phyloP scores from a whole-genome alignment of 1,140 invertebrate species.

The Bombus turneri region DNA sequence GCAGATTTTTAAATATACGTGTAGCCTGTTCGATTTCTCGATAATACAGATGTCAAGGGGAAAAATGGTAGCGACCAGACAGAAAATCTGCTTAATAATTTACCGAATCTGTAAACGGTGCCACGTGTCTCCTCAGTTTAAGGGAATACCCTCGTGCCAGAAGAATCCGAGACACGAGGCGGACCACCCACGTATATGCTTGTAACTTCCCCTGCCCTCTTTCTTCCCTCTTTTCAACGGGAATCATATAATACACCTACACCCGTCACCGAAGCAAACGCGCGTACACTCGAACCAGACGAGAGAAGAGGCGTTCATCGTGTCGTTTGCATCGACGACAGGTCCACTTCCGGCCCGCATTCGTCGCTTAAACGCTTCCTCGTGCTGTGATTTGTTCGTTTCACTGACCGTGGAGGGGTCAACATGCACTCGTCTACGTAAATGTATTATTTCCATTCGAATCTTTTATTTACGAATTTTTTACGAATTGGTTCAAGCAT shows the following conservation, averaged over 20 bases:
- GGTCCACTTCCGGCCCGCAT: slow-evolving; percentile 68
- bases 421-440: slow-evolving; percentile 3
- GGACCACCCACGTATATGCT: slow-evolving; percentile 62
- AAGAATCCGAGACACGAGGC: slow-evolving; percentile 60
- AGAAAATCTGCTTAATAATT: slow-evolving; percentile 57
- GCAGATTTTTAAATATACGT: background rate
- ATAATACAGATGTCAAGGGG: slow-evolving; percentile 49
- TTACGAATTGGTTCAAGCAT: background rate
- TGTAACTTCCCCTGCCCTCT: slow-evolving; percentile 39
- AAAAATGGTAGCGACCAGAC: slow-evolving; percentile 22
- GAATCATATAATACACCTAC: slow-evolving; percentile 58
- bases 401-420: slow-evolving; percentile 4
- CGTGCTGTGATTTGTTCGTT: slow-evolving; percentile 51
- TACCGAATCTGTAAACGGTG: slow-evolving; percentile 61
- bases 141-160: slow-evolving; percentile 55
- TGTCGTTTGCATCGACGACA: slow-evolving; percentile 63
- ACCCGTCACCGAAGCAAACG: slow-evolving; percentile 31
- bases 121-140: slow-evolving; percentile 57
- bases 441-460: no score
- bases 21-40: background rate
- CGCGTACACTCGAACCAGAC: slow-evolving; percentile 35
- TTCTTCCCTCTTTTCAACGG: slow-evolving; percentile 51
- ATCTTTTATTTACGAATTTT: background rate
- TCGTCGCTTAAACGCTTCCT: slow-evolving; percentile 60
- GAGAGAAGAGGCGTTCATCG: slow-evolving; percentile 62